A percentile compares a stretch with the other conserved stretches of the same genome.
These are phyloP conservation scores for Caenorhabditis latens DNA, from an alignment of 1,140 invertebrate genomes.

Conservation along the genomic window DNA sequence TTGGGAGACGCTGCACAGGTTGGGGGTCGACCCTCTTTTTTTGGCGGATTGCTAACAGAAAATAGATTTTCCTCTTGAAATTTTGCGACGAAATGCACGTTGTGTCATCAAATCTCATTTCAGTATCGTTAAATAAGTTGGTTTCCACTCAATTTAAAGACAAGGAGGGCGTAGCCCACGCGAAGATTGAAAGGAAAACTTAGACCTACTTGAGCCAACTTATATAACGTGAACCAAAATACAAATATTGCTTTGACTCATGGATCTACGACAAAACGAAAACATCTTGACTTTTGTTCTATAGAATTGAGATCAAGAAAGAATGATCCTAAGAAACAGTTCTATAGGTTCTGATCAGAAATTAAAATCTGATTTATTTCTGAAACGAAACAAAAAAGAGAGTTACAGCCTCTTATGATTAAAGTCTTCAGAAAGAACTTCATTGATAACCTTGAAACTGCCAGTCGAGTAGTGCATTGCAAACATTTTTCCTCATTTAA, in stretches of 20 bases:
- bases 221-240: slow-evolving; percentile 30
- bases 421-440: neutral
- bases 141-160: slow-evolving; percentile 42
- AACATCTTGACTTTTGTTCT: neutral
- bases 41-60: slow-evolving; percentile 7
- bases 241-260: neutral
- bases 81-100: neutral
- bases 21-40: neutral
- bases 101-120: slow-evolving; percentile 43
- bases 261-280: neutral
- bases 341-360: neutral
- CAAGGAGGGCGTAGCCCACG: slow-evolving; percentile 15
- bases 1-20: slow-evolving; percentile 8
- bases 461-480: neutral
- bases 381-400: neutral
- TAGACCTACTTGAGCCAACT: slow-evolving; percentile 43
- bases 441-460: neutral
- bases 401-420: no score
- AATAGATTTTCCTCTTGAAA: neutral
- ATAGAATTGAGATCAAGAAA: neutral
- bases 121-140: slow-evolving; percentile 21
- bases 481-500: neutral
- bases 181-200: slow-evolving; percentile 18
- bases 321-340: neutral
- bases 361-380: neutral